Percentiles rank a stretch among this genome's conserved stretches.
phyloP scores from a whole-genome alignment of 2,888 invertebrate genomes.

The Dynastes grantii region DNA sequence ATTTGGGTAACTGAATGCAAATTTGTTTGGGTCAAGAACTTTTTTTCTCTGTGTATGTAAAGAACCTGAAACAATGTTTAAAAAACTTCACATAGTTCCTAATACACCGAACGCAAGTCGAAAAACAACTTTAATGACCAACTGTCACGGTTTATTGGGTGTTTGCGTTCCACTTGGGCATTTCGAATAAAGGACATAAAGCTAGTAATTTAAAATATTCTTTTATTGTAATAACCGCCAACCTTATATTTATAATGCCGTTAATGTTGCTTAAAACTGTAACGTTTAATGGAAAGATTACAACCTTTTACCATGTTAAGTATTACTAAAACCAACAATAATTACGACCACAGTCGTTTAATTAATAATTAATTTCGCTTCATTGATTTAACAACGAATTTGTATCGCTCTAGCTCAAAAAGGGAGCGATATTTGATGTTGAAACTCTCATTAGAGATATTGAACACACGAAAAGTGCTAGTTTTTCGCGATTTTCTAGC shows the following conservation, averaged over 20 bases:
- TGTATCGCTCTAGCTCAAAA: not conserved
- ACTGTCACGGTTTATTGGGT: too few species aligned
- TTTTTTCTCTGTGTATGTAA: too few species aligned
- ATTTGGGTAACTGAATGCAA: too few species aligned
- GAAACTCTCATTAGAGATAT: not conserved
- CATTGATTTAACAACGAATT: slow-evolving; percentile 1
- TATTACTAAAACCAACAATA: not conserved
- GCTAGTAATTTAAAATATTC: too few species aligned
- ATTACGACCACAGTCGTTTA: not conserved
- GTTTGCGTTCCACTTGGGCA: too few species aligned
- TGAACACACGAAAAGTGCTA: not conserved
- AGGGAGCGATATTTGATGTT: not conserved
- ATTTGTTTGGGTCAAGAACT: too few species aligned
- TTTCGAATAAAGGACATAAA: too few species aligned
- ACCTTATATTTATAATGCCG: not conserved
- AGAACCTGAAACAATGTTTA: too few species aligned
- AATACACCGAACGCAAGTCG: too few species aligned
- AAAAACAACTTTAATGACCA: too few species aligned
- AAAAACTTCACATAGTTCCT: too few species aligned
- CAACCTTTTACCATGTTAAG: not conserved
- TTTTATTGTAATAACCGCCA: too few species aligned
- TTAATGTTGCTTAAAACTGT: not conserved
- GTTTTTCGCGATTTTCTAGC: slow-evolving; percentile 2
- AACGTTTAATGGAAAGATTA: slow-evolving; percentile 1
- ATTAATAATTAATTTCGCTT: not conserved